Base-by-base conservation (phyloP, 2,888 invertebrate species). In the Agapostemon virescens region DNA sequence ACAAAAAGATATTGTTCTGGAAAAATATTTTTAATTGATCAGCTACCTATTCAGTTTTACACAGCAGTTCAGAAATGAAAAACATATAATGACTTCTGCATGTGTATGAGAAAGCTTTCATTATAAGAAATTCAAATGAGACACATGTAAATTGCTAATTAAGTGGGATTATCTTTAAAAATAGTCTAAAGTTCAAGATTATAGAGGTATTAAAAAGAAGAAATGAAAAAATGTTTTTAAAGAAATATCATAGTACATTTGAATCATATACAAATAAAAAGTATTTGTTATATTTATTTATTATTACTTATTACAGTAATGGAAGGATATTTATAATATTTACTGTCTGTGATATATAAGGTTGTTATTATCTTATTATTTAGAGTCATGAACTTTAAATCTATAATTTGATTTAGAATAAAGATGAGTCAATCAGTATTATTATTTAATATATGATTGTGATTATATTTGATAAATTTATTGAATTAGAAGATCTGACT, bases 401-500 rank as follows among this genome's bases (percentile, higher is more conserved):
- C n/a, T 55, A 55, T 26, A 7, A 26, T 26, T 15, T 42, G 11
- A 15, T 42, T 23, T 55, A 17, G 26, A 49, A 49, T n/a, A 0
- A 49, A 49, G 11, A 9, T 49, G n/a, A 49, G 26, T 55, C 26
- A 55, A 15, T 55, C 26, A 55, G 26, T 26, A 55, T 55, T 26
- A 55, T 55, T 26, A n/a, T n/a, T 49, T 49, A 11, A 49, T n/a
- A 49, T 49, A 49, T 49, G 9, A 9, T 49, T 49, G n/a, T 55
- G 15, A 55, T 1, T 26, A 23, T 23, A 26, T 55, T 26, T 26
- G 15, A 6, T 23, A 26, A 55, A 55, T 55, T 15, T 26, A 26
- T 26, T 55, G 23, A 55, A 55, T 55, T 55, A 15, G 13, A 55
- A 55, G 55, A 55, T 55, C 55, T 55, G 55, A 55, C 55, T n/a